Base-by-base conservation (phyloP, 2,797 vertebrate species). In the Crypturellus tataupa region DNA sequence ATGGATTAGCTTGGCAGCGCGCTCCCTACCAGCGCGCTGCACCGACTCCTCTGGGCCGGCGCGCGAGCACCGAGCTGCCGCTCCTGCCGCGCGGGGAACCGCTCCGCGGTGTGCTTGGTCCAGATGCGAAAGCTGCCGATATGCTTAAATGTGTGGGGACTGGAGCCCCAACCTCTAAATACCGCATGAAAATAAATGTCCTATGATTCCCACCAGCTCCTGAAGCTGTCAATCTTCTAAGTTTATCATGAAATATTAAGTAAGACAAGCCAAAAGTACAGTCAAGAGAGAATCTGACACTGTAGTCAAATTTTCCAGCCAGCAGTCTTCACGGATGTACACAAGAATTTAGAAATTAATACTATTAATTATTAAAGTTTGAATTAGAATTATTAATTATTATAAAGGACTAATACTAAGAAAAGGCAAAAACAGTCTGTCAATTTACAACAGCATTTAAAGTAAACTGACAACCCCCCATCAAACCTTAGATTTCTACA, bases 181-280 rank as follows among this genome's bases (percentile, higher is more conserved):
- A 96, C 87, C 95, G 69, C 94, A 94, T 89, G 88, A 89, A 96
- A 96, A 94, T 86, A 95, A 95, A 96, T 59, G 91, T 95, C 56
- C 83, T 53, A n/a, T 75, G 91, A 95, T 86, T 93, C 96, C 94
- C 95, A 89, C 80, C 56, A 84, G 94, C 79, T 96, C 93, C 96
- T 94, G 87, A 94, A 89, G 81, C 94, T 96, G 95, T 97, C 97
- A 96, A 94, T 95, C 90, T 93, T 96, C 96, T 84, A 79, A 97
- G 96, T 96, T 97, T 95, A 85, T 79, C 10, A 65, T 89, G 88
- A 96, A 96, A 96, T 94, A 94, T 95, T 94, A 92, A 97, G 55
- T 85, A 85, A 93, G 69, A 39, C 81, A 84, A 95, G 93, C 67
- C 91, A 96, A 93, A 31, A 53, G 39, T 83, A 85, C 65, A 89